phyloP scores from a whole-genome alignment of 2,113 vertebrate species.

The Zapus hudsonius region DNA sequence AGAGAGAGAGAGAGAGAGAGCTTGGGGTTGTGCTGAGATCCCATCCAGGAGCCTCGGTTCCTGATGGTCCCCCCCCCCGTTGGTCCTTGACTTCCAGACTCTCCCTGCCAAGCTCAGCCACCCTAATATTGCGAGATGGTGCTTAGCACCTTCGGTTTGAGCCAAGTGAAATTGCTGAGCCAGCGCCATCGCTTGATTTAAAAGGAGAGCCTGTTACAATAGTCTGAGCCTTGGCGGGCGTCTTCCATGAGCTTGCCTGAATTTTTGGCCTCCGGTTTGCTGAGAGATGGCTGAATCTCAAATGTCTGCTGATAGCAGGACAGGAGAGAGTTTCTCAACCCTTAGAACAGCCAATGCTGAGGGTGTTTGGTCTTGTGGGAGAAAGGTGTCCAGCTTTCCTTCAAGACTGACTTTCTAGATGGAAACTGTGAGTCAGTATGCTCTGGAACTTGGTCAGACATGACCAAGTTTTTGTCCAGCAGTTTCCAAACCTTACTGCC shows the following conservation, averaged over 20 bases:
- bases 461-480: not conserved
- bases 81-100: not conserved
- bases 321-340: not conserved
- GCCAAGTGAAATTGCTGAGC: slow-evolving; percentile 1
- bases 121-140: not conserved
- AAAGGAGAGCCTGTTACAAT: not conserved
- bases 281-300: not conserved
- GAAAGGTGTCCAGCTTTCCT: not conserved
- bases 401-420: not conserved
- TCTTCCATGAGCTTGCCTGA: not conserved
- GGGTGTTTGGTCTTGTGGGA: not conserved
- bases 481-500: not conserved
- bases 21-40: not conserved
- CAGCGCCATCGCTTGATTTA: not conserved
- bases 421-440: not conserved
- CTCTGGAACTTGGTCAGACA: not conserved
- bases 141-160: not conserved
- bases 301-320: no score
- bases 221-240: not conserved
- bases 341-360: not conserved
- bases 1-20: no score
- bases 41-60: not conserved
- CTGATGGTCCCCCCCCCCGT: not conserved
- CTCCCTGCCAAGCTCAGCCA: not conserved
- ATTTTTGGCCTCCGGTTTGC: not conserved